phyloP scores from a whole-genome alignment of 64 coral and sea anemone genomes.

The Catalaphyllia jardinei region DNA sequence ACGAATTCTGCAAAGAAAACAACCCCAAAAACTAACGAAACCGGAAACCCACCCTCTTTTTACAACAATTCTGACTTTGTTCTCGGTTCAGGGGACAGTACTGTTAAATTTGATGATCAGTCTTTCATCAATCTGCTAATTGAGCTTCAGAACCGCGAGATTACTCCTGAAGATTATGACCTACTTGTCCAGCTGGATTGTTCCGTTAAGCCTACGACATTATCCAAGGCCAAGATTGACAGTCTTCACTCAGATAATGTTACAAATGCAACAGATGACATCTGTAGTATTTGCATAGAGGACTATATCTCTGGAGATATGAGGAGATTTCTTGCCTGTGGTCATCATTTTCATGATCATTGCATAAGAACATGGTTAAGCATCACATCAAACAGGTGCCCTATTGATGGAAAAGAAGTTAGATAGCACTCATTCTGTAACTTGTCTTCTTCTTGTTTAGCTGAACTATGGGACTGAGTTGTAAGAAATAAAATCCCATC shows the following conservation, averaged over 20 bases:
- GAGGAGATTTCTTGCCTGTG: slow-evolving; percentile 69
- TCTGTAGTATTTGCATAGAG: slow-evolving; percentile 87
- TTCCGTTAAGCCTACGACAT: slow-evolving; percentile 63
- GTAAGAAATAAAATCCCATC: too few species aligned
- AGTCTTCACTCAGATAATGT: slow-evolving; percentile 56
- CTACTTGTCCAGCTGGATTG: slow-evolving; percentile 70
- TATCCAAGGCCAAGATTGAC: slow-evolving; percentile 56
- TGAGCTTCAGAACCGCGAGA: slow-evolving; percentile 78
- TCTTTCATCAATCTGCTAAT: slow-evolving; percentile 58
- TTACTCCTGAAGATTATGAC: slow-evolving; percentile 90
- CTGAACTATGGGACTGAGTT: background rate
- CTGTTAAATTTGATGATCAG: slow-evolving; percentile 49
- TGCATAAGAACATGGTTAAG: slow-evolving; percentile 83
- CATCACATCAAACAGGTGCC: slow-evolving; percentile 76
- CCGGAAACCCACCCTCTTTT: background rate
- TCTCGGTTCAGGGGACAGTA: slow-evolving; percentile 24
- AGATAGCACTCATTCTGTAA: background rate
- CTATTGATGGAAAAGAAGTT: slow-evolving; percentile 74
- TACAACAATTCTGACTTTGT: slow-evolving; percentile 42
- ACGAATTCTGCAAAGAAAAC: background rate
- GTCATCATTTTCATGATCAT: slow-evolving; percentile 70
- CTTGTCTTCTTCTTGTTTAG: background rate
- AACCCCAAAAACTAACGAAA: background rate
- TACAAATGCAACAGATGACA: slow-evolving; percentile 13
- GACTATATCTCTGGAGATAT: slow-evolving; percentile 55